phyloP scores from a whole-genome alignment of 2,113 vertebrate species.

The Pheucticus melanocephalus region DNA sequence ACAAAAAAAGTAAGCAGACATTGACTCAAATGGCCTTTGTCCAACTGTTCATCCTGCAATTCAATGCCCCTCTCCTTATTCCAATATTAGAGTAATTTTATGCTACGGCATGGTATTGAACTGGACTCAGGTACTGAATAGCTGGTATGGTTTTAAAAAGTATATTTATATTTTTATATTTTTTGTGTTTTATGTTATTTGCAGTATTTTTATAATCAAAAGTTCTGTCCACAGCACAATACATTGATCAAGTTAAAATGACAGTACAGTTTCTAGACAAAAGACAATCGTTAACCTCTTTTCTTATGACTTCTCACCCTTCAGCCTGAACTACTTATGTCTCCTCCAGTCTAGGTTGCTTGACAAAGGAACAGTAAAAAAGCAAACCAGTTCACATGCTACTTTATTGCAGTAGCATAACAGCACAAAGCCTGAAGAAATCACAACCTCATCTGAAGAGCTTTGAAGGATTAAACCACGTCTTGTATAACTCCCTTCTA shows the following conservation, averaged over 20 bases:
- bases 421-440: not conserved
- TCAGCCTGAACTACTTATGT: not conserved
- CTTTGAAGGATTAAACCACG: not conserved
- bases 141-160: not conserved
- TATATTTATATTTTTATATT: not conserved
- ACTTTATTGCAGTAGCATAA: not conserved
- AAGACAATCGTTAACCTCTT: not conserved
- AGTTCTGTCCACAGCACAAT: not conserved
- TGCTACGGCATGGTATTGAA: not conserved
- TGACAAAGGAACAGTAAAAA: not conserved
- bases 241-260: not conserved
- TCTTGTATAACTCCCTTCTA: not conserved
- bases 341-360: not conserved
- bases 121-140: not conserved
- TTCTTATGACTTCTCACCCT: not conserved
- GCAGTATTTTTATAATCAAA: not conserved
- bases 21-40: not conserved
- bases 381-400: not conserved
- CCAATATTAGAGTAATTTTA: not conserved
- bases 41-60: not conserved
- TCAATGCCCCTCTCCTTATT: not conserved
- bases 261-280: not conserved
- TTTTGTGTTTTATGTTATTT: not conserved
- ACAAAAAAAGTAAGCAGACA: not conserved
- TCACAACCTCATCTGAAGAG: not conserved